Base-by-base conservation (phyloP, 1,140 invertebrate species). In the Achroia grisella region DNA sequence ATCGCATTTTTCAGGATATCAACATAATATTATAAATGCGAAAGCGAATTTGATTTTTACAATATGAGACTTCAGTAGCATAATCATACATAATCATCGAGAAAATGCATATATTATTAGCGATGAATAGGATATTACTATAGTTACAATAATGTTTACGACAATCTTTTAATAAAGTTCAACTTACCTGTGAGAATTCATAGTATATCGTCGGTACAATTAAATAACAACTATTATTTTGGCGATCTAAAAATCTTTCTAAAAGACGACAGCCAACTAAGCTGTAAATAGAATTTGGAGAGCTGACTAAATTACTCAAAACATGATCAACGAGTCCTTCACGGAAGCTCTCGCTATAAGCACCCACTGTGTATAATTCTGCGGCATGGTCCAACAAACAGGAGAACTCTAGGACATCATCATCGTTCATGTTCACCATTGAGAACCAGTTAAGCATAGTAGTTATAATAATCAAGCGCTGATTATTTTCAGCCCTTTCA, bases 241-340 rank as follows among this genome's bases (percentile, higher is more conserved):
- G 71, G 40, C 89, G 65, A 52, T 91, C 89, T 1, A 90, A 64
- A 32, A 91, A 65, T 56, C 84, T 73, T 14, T 89, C 85, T 2
- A 89, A 48, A 2, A 90, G 75, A 11, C 88, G 66, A 47, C 87
- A 87, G 4, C 89, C 89, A 8, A 89, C 54, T 0, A 90, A 57
- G 45, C 78, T 89, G 9, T 86, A 70, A 10, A 87, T 52, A 39
- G 66, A 48, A 47, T 83, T 86, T 4, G 35, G 29, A 4, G 71
- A 78, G 1, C 61, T 54, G 33, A 90, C 82, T 70, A 89, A 83
- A 12, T 73, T 54, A 8, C 15, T 35, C 44, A 89, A 64, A 1
- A 89, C 41, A 11, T 84, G 49, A 8, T 76, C 62, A 28, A 90
- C 62, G 8, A 89, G 50, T 12, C 79, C 73, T 12, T 77, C 68